phyloP scores from a whole-genome alignment of 2,888 invertebrate genomes.

The Platycheirus rosarum region DNA sequence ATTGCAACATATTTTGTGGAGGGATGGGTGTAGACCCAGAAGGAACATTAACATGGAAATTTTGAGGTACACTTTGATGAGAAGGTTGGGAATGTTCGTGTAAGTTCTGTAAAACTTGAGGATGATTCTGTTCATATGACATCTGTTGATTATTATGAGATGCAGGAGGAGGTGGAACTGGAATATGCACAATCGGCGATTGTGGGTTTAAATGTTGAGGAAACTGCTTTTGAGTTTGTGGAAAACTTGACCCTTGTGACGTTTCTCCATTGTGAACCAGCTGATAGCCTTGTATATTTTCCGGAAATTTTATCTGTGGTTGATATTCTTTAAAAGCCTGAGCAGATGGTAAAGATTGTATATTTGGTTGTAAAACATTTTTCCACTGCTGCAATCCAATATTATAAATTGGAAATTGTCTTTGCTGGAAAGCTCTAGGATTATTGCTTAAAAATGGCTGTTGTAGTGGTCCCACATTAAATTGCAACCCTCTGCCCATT shows the following conservation, averaged over 20 bases:
- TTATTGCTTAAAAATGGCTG: background rate
- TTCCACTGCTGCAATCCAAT: background rate
- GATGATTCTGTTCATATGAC: too few species aligned
- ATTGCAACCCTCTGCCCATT: background rate
- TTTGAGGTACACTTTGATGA: background rate
- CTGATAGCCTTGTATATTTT: conserved; percentile 11
- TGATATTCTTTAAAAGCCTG: conserved; percentile 2
- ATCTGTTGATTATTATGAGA: background rate
- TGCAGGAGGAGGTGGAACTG: background rate
- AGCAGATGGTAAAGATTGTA: background rate
- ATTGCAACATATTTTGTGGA: background rate
- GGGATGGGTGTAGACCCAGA: background rate
- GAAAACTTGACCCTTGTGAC: background rate
- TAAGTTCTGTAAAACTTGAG: background rate
- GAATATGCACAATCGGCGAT: background rate
- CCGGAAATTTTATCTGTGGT: background rate
- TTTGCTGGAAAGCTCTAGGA: background rate
- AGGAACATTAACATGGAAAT: background rate
- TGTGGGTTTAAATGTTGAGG: too few species aligned
- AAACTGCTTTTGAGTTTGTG: background rate
- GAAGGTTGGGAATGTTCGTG: background rate
- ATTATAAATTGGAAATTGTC: background rate
- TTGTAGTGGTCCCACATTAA: background rate
- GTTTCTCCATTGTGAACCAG: conserved; percentile 6
- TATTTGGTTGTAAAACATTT: background rate